Base-by-base conservation (phyloP, 2,797 vertebrate species). In the Gallinago solitaria region DNA sequence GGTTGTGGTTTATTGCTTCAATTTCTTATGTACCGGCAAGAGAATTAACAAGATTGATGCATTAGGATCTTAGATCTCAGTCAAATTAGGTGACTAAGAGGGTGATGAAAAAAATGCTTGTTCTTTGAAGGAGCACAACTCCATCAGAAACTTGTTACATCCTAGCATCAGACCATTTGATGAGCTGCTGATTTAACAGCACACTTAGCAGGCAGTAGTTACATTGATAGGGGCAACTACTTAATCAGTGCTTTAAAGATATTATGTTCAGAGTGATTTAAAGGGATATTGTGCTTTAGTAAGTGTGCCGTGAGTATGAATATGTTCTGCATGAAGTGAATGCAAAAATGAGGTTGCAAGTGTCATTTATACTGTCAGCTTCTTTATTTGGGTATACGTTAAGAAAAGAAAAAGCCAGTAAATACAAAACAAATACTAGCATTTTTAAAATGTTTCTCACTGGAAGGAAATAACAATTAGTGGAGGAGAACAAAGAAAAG, bases 1-100 rank as follows among this genome's bases (percentile, higher is more conserved):
- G 97, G 97, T 97, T 98, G 97, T 97, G 95, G 95, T 97, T 98
- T 98, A 98, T 97, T 97, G 96, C 97, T 98, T 98, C 96, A 97
- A 97, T 98, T 97, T 97, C 97, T 97, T 97, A 97, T 89, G 68
- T 95, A 96, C 97, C 96, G 94, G 97, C 96, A 97, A 98, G 97
- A 97, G 95, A 98, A 97, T 98, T 97, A 98, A 97, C 94, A 97
- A 97, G 96, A 98, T 90, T 97, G 96, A 97, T 97, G 95, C 91
- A 96, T 97, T 96, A 96, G 97, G 96, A 97, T 97, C 96, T 98
- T 91, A 97, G 95, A 97, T 98, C 97, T 97, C 97, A 97, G 96
- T 98, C 97, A 98, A 98, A 97, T 98, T 96, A 98, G 96, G 97
- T 97, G 97, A 96, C 97, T 96, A 96, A 97, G 96, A 97, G 90